A percentile compares a stretch with the other conserved stretches of the same genome.
Conservation (phyloP, 2,888 invertebrate genomes). For the Hyposoter dolosus region DNA sequence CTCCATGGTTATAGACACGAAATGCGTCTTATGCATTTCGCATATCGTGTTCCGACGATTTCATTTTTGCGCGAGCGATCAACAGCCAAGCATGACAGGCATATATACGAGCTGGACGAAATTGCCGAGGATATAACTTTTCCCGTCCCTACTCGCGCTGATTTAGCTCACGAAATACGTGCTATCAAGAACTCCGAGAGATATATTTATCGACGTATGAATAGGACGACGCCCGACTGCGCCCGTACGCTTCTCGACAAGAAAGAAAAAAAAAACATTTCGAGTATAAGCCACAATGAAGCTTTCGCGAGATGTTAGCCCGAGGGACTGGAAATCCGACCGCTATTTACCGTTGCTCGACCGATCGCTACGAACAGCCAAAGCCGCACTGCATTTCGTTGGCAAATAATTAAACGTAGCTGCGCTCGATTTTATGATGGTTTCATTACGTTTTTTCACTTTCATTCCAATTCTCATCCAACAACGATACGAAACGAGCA, state of each 20-base stretch:
- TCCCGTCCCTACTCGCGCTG: conserved; percentile 19
- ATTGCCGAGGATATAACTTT: conserved; percentile 12
- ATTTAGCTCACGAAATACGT: conserved; percentile 28
- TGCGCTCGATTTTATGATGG: neutral
- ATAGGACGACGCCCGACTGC: conserved; percentile 23
- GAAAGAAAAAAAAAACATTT: conserved; percentile 17
- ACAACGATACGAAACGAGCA: neutral
- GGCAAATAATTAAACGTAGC: conserved; percentile 45
- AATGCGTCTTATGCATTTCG: neutral
- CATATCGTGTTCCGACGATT: neutral
- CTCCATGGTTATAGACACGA: neutral
- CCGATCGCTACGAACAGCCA: conserved; percentile 55
- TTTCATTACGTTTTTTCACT: neutral
- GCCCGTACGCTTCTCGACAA: conserved; percentile 12
- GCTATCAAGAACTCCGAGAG: conserved; percentile 22
- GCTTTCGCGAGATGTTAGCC: conserved; percentile 45
- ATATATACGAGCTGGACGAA: conserved; percentile 16
- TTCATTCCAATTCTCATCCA: conserved; percentile 10
- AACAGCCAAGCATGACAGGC: conserved; percentile 23
- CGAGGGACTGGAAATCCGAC: conserved; percentile 51
- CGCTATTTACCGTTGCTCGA: conserved; percentile 56
- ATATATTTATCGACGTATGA: conserved; percentile 19
- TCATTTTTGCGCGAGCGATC: conserved; percentile 11
- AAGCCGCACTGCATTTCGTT: conserved; percentile 10
- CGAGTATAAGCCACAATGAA: neutral